phyloP scores from a whole-genome alignment of 2,797 vertebrate species.

The Tapera naevia region DNA sequence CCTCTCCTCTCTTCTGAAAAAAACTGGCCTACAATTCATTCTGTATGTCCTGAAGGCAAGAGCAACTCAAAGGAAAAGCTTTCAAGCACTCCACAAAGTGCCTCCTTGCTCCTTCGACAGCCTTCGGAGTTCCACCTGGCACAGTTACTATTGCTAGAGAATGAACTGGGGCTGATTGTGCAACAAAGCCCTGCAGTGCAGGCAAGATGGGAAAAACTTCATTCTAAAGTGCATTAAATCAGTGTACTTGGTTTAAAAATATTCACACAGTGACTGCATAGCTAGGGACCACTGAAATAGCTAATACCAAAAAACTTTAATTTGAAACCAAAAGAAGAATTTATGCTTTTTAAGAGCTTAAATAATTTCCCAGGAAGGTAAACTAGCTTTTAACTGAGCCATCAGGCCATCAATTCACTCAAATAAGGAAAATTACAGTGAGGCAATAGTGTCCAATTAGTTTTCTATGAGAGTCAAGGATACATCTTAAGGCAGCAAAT shows the following conservation, averaged over 20 bases:
- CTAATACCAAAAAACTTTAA: background rate
- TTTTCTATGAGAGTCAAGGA: background rate
- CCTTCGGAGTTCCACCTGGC: background rate
- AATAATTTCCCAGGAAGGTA: background rate
- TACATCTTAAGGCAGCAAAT: background rate
- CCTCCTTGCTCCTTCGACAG: background rate
- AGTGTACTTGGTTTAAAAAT: background rate
- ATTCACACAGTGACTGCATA: background rate
- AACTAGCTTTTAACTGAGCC: background rate
- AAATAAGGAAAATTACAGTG: background rate
- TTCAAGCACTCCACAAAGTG: background rate
- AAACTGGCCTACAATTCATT: background rate
- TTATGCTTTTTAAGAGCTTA: background rate
- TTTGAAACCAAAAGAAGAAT: background rate
- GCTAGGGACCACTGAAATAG: background rate
- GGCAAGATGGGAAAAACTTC: background rate
- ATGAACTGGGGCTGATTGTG: background rate
- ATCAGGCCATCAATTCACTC: background rate
- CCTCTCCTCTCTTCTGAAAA: background rate
- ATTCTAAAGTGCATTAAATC: background rate
- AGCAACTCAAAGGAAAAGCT: background rate
- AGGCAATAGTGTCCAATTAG: background rate
- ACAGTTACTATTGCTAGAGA: background rate
- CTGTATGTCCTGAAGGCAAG: background rate
- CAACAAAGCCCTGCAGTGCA: background rate